A percentile compares a stretch with the other conserved stretches of the same genome.
Evolutionary conservation across 2,113 vertebrate species (phyloP).

Genomic region (Apteryx owenii): DNA sequence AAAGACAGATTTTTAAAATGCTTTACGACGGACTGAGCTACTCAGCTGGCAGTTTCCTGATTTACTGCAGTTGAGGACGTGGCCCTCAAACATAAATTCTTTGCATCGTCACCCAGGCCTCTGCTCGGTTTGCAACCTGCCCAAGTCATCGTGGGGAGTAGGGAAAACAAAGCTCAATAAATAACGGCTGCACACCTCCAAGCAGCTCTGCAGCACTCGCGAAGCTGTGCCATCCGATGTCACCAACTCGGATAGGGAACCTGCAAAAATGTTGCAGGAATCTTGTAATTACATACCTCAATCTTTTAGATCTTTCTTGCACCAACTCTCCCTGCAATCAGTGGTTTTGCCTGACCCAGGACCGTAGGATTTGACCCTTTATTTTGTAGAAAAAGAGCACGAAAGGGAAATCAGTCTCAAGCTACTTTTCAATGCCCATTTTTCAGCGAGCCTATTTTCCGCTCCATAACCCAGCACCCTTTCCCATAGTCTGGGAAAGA

Average conservation of each 20-base stretch:
- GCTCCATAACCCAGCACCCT: neutral
- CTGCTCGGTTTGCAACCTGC: neutral
- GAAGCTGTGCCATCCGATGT: neutral
- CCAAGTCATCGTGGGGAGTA: neutral
- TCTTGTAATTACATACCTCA: neutral
- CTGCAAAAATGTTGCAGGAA: neutral
- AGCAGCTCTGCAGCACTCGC: rapidly evolving
- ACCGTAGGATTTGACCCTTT: neutral
- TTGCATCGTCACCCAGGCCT: rapidly evolving
- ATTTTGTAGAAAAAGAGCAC: neutral
- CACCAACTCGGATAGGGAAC: neutral
- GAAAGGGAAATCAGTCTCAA: neutral
- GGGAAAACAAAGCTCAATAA: neutral
- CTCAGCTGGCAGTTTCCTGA: neutral
- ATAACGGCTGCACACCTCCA: neutral
- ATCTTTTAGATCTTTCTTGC: neutral
- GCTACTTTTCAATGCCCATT: neutral
- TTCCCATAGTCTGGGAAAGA: neutral
- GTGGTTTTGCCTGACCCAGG: neutral
- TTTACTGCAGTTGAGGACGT: neutral
- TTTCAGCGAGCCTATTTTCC: neutral
- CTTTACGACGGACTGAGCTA: rapidly evolving
- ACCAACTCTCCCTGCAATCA: neutral
- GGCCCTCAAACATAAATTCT: neutral
- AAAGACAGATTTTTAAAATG: neutral